Evolutionary conservation across 1,140 invertebrate species (phyloP).

Genomic region (Psix sp.): DNA sequence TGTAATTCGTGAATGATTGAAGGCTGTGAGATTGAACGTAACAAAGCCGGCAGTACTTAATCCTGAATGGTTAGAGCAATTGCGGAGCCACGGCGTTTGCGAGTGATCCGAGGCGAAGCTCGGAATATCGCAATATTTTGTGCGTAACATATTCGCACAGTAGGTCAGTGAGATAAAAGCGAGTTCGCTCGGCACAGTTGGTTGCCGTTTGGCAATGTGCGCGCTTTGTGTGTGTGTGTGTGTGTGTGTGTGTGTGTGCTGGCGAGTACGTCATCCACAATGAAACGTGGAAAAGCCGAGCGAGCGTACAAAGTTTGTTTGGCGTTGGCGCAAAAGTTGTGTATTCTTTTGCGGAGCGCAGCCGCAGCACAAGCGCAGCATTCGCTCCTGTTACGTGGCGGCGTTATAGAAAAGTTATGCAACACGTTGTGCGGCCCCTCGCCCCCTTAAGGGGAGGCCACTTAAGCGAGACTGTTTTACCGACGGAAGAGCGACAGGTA

Average conservation of each 20-base stretch:
- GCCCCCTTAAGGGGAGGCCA: neutral
- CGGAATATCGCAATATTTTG: slow-evolving; percentile 26
- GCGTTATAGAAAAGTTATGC: slow-evolving; percentile 53
- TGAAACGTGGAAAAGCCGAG: slow-evolving; percentile 12
- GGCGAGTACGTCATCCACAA: slow-evolving; percentile 2
- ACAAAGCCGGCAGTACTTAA: too few species aligned
- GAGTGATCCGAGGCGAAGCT: too few species aligned
- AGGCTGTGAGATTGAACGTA: too few species aligned
- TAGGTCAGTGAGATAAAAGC: slow-evolving; percentile 50
- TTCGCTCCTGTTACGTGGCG: slow-evolving; percentile 42
- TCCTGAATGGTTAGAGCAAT: too few species aligned
- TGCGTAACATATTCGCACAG: slow-evolving; percentile 43
- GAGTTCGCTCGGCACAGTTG: slow-evolving; percentile 19
- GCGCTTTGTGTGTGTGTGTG: too few species aligned
- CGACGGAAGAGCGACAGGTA: slow-evolving; percentile 55
- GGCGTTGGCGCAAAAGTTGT: slow-evolving; percentile 24
- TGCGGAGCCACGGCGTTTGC: too few species aligned
- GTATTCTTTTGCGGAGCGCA: slow-evolving; percentile 21
- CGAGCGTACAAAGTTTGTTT: slow-evolving; percentile 14
- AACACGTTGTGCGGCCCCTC: slow-evolving; percentile 31
- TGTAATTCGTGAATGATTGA: too few species aligned
- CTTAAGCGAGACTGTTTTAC: slow-evolving; percentile 40
- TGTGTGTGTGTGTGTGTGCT: neutral
- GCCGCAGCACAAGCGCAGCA: slow-evolving; percentile 11
- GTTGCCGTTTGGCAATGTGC: slow-evolving; percentile 1